Base-by-base conservation (phyloP, 2,888 invertebrate genomes). In the Catocala nupta region DNA sequence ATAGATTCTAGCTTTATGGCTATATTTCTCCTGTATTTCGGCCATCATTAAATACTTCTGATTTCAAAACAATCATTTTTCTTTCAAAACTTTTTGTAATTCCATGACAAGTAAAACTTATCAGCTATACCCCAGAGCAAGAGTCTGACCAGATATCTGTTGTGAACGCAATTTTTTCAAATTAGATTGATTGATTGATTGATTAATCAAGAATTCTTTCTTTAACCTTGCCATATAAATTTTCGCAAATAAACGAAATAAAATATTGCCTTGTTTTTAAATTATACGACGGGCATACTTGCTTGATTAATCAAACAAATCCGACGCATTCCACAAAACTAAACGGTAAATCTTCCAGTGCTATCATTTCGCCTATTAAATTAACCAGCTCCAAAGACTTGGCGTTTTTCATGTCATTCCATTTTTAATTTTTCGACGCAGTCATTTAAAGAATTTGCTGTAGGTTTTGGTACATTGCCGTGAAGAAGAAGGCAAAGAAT, bases 311-410 rank as follows among this genome's bases (percentile, higher is more conserved):
- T 63, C n/a, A n/a, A n/a, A 57, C 55, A 59, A 75, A 73, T 56
- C 70, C 71, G 53, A 71, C 16, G 34, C 68, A 39, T 65, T 74
- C 71, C 50, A 72, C 74, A 59, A 70, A 68, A 59, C 57, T 70
- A 71, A 72, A n/a, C 54, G 68, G 66, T 55, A 72, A 63, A 50
- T 70, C 52, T 12, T 74, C 63, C 61, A 74, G 54, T 52, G 65
- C 68, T 13, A 74, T 64, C 70, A 74, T 72, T 65, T 70, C 70
- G 13, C 56, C 42, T 16, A 56, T 56, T 16, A 56, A 56, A 56
- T 56, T 49, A 56, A 49, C 56, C 48, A 56, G 16, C 48, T 16
- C 56, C 54, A 62, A 55, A 51, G 59, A 66, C 62, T 63, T 66
- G 42, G 51, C 36, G 44, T 49, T 39, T 16, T 58, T n/a, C n/a